Base-by-base conservation (phyloP, 2,797 vertebrate species). In the Coranthus polyacanthus region DNA sequence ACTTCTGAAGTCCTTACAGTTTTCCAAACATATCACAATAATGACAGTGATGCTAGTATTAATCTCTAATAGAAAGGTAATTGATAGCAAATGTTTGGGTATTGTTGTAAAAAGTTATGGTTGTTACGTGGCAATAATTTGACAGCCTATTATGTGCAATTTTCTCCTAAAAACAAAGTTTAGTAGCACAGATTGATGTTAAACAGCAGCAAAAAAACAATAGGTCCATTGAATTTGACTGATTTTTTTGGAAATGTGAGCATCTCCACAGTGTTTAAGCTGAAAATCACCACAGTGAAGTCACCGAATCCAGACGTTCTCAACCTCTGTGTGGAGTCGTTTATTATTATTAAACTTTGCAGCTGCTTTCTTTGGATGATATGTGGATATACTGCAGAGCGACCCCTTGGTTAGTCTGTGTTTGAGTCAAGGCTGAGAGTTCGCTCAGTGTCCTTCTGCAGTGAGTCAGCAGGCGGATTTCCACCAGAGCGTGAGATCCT, bases 391-490 rank as follows among this genome's bases (percentile, higher is more conserved):
- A 37, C 53, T 22, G 44, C 44, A 32, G 47, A 60, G 42, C 38
- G 62, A 78, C 38, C 70, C 53, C 38, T 45, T 6, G 29, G 51
- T 51, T 52, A 36, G 46, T 68, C 57, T 39, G 49, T 63, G 16
- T 43, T 50, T 1, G 7, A 71, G 65, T 83, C 66, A 72, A 52
- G 58, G 61, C 59, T 53, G 55, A 70, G 65, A 45, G 52, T 78
- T 81, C 12, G 17, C 26, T 57, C 20, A 10, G 65, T 72, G 68
- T 85, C 72, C 76, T 70, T 69, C 54, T 36, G 42, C 71, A 55
- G 58, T 84, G 65, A 89, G 66, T 92, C 88, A 84, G 76, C 77
- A 84, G 63, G 53, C 49, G n/a, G 24, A 72, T 69, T 72, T 79
- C 68, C 70, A 74, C 59, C 43, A 18, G 58, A 83, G 65, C 55